Evolutionary conservation across 2,888 invertebrate species (phyloP).

Genomic region (Scaptomyza polygonia): DNA sequence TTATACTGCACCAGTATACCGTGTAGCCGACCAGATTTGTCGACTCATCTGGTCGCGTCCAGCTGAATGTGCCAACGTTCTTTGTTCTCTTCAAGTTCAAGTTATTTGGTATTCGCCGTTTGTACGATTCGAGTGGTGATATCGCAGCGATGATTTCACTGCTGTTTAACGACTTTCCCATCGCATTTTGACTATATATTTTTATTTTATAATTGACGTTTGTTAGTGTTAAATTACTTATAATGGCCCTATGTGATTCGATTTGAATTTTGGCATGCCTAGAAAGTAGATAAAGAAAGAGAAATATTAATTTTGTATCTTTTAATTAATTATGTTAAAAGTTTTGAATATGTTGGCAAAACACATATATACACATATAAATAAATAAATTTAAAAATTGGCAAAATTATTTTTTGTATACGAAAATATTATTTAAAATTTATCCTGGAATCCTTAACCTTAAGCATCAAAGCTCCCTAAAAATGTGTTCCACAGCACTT

Average conservation of each 20-base stretch:
- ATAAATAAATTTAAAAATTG: no score
- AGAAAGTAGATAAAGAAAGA: background rate
- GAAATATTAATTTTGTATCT: no score
- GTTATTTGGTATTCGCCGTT: slow-evolving; percentile 1
- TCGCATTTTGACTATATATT: slow-evolving; percentile 38
- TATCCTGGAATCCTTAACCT: no score
- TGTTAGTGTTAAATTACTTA: background rate
- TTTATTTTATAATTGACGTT: background rate
- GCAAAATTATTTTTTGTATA: no score
- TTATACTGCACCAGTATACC: slow-evolving; percentile 33
- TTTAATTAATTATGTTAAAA: no score
- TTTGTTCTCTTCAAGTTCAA: background rate
- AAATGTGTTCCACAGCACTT: no score
- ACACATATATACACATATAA: no score
- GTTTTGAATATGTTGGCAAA: no score
- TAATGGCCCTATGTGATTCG: slow-evolving; percentile 18
- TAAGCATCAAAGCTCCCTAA: no score
- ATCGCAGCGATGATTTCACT: slow-evolving; percentile 23
- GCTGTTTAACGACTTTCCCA: slow-evolving; percentile 32
- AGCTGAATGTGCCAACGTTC: fast-evolving
- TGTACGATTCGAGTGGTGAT: background rate
- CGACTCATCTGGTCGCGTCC: slow-evolving; percentile 23
- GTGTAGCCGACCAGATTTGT: slow-evolving; percentile 37
- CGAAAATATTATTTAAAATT: no score
- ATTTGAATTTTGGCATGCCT: slow-evolving; percentile 10